Conservation (phyloP, 1,140 invertebrate genomes). For the Lepidostoma basale region DNA sequence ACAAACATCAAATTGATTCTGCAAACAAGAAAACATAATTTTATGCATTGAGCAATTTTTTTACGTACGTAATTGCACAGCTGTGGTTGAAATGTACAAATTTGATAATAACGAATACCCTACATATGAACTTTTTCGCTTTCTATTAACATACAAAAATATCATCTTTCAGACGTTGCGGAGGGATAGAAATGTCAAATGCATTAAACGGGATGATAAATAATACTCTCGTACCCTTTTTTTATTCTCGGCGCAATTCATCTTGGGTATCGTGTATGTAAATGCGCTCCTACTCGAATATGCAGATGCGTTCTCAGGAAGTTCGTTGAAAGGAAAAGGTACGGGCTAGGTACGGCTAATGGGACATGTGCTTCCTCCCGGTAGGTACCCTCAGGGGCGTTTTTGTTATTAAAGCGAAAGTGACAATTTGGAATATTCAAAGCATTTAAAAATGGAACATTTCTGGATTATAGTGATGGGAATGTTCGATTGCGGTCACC, state of each 20-base stretch:
- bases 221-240: constrained; percentile 19
- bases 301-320: constrained; percentile 36
- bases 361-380: constrained; percentile 37
- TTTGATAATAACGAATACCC: too few species aligned
- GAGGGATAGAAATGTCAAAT: constrained; percentile 28
- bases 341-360: constrained; percentile 15
- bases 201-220: constrained; percentile 34
- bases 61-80: too few species aligned
- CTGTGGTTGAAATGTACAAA: too few species aligned
- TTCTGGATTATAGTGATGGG: too few species aligned
- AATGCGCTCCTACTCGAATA: constrained; percentile 11
- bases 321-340: constrained; percentile 39
- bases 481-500: too few species aligned
- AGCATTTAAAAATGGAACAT: too few species aligned
- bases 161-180: constrained; percentile 30
- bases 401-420: constrained; percentile 8
- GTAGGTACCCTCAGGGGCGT: background rate
- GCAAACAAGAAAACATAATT: too few species aligned
- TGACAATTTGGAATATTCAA: too few species aligned
- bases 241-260: constrained; percentile 12
- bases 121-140: too few species aligned
- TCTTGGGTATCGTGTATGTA: constrained; percentile 36
- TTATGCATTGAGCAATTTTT: too few species aligned
- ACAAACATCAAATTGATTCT: too few species aligned
- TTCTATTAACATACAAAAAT: constrained; percentile 35